A percentile compares a stretch with the other conserved stretches of the same genome.
These are phyloP conservation scores for Diabrotica undecimpunctata DNA, from an alignment of 1,140 invertebrate genomes.

Conservation along the genomic window DNA sequence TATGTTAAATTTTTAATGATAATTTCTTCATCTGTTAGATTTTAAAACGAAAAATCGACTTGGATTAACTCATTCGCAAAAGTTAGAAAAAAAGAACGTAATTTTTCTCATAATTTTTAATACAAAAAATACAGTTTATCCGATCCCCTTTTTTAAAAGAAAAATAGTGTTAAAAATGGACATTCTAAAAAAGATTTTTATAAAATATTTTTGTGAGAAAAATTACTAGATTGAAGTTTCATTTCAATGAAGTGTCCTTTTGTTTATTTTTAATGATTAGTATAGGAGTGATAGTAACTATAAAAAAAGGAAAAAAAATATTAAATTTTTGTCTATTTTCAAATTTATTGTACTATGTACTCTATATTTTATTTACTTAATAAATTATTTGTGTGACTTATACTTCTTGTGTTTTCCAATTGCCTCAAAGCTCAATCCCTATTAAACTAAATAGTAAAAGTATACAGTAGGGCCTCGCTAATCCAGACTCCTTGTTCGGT, in stretches of 20 bases:
- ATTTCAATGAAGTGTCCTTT: constrained; percentile 23
- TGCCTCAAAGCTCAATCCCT: neutral
- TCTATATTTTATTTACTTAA: constrained; percentile 25
- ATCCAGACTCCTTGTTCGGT: too few species aligned
- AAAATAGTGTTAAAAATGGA: neutral
- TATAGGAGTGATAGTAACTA: constrained; percentile 19
- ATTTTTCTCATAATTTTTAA: constrained; percentile 8
- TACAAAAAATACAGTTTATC: constrained; percentile 4
- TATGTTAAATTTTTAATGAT: neutral
- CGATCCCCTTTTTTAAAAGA: neutral
- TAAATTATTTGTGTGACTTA: constrained; percentile 24
- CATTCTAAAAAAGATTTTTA: constrained; percentile 6
- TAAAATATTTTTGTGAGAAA: constrained; percentile 13
- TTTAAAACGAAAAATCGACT: too few species aligned
- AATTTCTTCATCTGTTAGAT: too few species aligned
- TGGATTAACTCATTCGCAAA: too few species aligned
- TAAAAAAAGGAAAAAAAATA: constrained; percentile 12
- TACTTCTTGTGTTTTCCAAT: constrained; percentile 7
- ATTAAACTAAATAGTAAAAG: too few species aligned
- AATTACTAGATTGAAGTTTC: constrained; percentile 8
- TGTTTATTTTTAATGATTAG: constrained; percentile 14
- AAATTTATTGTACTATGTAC: constrained; percentile 23
- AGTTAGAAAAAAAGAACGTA: neutral
- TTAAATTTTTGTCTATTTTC: constrained; percentile 21
- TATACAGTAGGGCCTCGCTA: too few species aligned